Conservation (phyloP, 2,888 invertebrate genomes). For the Loripinus fragilis region DNA sequence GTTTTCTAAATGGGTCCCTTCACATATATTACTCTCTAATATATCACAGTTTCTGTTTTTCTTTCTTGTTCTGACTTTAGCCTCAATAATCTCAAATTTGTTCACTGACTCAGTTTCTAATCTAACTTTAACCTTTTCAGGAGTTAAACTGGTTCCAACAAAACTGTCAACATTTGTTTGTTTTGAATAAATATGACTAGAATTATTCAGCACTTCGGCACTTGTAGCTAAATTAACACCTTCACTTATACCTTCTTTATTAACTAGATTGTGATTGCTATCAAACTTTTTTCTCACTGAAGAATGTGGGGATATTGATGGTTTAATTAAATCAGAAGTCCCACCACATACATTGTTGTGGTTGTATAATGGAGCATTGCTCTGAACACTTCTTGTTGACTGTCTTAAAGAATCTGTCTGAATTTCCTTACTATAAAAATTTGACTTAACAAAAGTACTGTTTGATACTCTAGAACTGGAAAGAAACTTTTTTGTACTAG, state of each 20-base stretch:
- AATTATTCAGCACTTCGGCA: not conserved
- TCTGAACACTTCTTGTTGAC: slow-evolving; percentile 61
- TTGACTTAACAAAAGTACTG: not conserved
- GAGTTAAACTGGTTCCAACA: slow-evolving; percentile 46
- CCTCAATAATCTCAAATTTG: not conserved
- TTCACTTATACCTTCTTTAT: not conserved
- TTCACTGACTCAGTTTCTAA: not conserved
- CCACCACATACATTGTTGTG: not conserved
- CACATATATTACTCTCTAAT: not conserved
- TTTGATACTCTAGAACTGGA: not conserved
- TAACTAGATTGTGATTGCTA: not conserved
- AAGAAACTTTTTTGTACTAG: slow-evolving; percentile 27
- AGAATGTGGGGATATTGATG: not conserved
- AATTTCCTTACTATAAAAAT: slow-evolving; percentile 44
- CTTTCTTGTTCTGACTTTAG: not conserved
- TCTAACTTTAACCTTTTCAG: slow-evolving; percentile 31
- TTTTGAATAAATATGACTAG: slow-evolving; percentile 35
- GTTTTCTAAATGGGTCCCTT: not conserved
- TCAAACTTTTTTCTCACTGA: not conserved
- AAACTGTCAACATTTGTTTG: slow-evolving; percentile 46
- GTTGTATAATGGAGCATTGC: slow-evolving; percentile 62
- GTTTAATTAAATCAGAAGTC: not conserved
- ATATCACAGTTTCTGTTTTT: not conserved
- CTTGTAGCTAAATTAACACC: not conserved
- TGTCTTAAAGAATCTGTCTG: slow-evolving; percentile 48